These are phyloP conservation scores for Clanis bilineata DNA, from an alignment of 2,888 invertebrate species.

Conservation along the genomic window DNA sequence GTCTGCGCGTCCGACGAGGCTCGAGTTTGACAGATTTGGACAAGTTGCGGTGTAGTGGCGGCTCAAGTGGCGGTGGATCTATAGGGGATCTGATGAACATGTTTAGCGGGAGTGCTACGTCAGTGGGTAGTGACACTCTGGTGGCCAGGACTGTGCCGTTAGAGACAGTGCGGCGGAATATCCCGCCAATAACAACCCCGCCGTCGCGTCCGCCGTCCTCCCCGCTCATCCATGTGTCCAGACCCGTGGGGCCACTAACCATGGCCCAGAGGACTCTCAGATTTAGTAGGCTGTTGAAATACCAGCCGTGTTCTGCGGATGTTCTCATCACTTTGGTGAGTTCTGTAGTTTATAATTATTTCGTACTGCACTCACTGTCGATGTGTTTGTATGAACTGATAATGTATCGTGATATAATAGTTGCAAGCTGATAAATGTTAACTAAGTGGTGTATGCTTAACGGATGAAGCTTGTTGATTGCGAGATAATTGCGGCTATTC, in stretches of 20 bases:
- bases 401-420: neutral
- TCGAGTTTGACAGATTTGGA: constrained; percentile 89
- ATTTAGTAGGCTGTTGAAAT: constrained; percentile 85
- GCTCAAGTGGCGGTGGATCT: constrained; percentile 81
- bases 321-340: constrained; percentile 71
- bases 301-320: constrained; percentile 82
- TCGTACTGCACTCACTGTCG: neutral
- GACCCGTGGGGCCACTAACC: constrained; percentile 82
- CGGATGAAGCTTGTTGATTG: neutral
- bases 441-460: constrained; percentile 5
- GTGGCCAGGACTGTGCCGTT: constrained; percentile 88
- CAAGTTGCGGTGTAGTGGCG: constrained; percentile 79
- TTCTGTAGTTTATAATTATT: constrained; percentile 25
- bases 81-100: constrained; percentile 92
- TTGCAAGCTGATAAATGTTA: neutral
- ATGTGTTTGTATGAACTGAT: neutral
- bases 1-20: constrained; percentile 85
- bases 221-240: constrained; percentile 67
- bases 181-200: constrained; percentile 73
- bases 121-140: constrained; percentile 87
- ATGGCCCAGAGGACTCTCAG: constrained; percentile 86
- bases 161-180: constrained; percentile 84
- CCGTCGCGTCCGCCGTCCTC: constrained; percentile 65
- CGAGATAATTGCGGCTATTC: neutral
- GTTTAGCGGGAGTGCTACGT: constrained; percentile 87